Evolutionary conservation across 2,888 invertebrate species (phyloP).

Genomic region (Rutpela maculata): DNA sequence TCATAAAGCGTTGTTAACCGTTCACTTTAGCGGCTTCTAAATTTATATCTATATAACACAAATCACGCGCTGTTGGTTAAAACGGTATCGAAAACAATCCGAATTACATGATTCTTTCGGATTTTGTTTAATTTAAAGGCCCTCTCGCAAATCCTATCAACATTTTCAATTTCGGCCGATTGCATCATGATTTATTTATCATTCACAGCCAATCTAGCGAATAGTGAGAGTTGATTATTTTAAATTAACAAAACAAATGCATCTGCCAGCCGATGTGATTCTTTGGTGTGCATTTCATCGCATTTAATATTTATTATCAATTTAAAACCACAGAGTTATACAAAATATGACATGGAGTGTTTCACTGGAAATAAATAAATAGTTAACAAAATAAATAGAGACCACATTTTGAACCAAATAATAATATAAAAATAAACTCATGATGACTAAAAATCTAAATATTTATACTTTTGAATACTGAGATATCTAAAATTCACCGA

Average conservation of each 20-base stretch:
- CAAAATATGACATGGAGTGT: neutral
- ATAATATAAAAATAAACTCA: too few species aligned
- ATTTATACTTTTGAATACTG: too few species aligned
- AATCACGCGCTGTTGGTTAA: neutral
- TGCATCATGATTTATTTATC: constrained; percentile 4
- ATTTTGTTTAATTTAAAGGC: constrained; percentile 1
- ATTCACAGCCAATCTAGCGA: neutral
- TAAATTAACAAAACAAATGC: constrained; percentile 7
- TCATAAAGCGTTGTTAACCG: neutral
- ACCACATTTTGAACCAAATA: too few species aligned
- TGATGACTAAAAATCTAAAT: too few species aligned
- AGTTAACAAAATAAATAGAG: neutral
- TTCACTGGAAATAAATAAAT: neutral
- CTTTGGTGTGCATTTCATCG: neutral
- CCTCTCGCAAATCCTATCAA: neutral
- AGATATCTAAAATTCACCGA: too few species aligned
- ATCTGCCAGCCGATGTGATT: neutral
- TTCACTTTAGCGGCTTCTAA: neutral
- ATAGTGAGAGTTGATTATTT: neutral
- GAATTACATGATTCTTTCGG: constrained; percentile 2
- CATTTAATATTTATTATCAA: neutral
- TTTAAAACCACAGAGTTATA: neutral
- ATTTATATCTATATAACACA: neutral
- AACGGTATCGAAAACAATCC: neutral
- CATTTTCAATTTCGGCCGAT: neutral